Base-by-base conservation (phyloP, 2,797 vertebrate genomes). In the Eulemur rubriventer region DNA sequence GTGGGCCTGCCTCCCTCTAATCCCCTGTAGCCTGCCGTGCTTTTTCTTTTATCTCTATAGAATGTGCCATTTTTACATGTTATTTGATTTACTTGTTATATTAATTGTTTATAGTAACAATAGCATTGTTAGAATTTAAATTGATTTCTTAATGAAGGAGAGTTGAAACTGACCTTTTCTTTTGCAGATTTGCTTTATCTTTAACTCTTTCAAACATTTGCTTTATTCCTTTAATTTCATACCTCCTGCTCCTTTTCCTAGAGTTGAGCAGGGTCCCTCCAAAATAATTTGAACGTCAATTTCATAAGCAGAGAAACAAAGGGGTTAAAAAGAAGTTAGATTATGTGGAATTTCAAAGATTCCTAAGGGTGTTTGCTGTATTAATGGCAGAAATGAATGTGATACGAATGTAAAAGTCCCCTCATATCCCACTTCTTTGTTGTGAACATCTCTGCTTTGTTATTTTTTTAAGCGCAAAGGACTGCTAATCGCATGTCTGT, bases 401-500 rank as follows among this genome's bases (percentile, higher is more conserved):
- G 52, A 10, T 84, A 33, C 84, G 98, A 95, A 75, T 10, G 96
- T 24, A 17, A 50, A 41, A 20, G 73, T 75, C n/a, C 18, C 17
- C 72, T 70, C 5, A 12, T 13, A 6, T 6, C 48, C 72, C 22
- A 2, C 18, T 48, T 70, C 28, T 16, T 11, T 83, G 46, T 57
- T 13, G 8, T 87, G 33, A 97, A 24, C 8, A 0, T 14, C 14
- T 17, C 20, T 20, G 2, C 48, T 0, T 22, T 84, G 0, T 30
- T 28, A 28, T 12, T 87, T 87, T 59, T 65, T 95, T 76, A 98
- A 99, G 99, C 99, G 99, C 97, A 99, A 99, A 98, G 99, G 99
- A 88, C 99, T 99, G 98, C 98, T 99, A 38, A 99, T 99, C 55
- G 99, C 99, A n/a, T 99, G 99, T 87, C 98, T 99, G 96, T 99